phyloP scores from a whole-genome alignment of 2,888 invertebrate species.

The Melolontha melolontha region DNA sequence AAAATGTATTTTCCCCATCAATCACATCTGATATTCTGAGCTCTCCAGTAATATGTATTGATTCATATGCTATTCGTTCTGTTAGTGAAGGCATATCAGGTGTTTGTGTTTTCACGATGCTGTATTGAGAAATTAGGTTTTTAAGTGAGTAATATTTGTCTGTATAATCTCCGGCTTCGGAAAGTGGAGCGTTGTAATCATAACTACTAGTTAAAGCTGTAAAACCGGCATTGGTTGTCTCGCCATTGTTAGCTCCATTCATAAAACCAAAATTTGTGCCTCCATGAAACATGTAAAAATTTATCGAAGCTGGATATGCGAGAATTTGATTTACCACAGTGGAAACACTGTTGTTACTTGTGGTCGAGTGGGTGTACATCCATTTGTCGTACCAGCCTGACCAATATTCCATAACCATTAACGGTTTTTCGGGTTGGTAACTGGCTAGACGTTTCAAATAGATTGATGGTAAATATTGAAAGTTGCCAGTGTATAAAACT shows the following conservation, averaged over 20 bases:
- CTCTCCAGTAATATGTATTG: conserved; percentile 46
- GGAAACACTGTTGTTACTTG: conserved; percentile 48
- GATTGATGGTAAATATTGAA: conserved; percentile 63
- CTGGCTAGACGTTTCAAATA: conserved; percentile 63
- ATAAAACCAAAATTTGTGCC: conserved; percentile 87
- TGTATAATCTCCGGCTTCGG: conserved; percentile 90
- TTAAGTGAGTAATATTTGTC: conserved; percentile 77
- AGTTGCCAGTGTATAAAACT: conserved; percentile 69
- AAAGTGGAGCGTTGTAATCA: conserved; percentile 92
- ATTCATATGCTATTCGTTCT: conserved; percentile 54
- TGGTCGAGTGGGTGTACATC: conserved; percentile 61
- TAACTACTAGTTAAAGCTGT: conserved; percentile 62
- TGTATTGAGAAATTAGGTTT: conserved; percentile 65
- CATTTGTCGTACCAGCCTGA: conserved; percentile 72
- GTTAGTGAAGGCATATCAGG: conserved; percentile 55
- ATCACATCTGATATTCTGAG: conserved; percentile 33
- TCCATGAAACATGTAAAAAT: conserved; percentile 94
- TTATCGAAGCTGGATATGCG: conserved; percentile 72
- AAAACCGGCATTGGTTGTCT: conserved; percentile 56
- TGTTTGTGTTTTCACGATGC: conserved; percentile 61
- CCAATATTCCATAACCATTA: conserved; percentile 73
- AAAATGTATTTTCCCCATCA: conserved; percentile 16
- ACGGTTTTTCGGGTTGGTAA: conserved; percentile 67
- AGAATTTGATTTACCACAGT: conserved; percentile 46
- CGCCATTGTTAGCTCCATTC: conserved; percentile 54